These are phyloP conservation scores for Panthera leo DNA, from an alignment of 2,113 vertebrate genomes.

Conservation along the genomic window DNA sequence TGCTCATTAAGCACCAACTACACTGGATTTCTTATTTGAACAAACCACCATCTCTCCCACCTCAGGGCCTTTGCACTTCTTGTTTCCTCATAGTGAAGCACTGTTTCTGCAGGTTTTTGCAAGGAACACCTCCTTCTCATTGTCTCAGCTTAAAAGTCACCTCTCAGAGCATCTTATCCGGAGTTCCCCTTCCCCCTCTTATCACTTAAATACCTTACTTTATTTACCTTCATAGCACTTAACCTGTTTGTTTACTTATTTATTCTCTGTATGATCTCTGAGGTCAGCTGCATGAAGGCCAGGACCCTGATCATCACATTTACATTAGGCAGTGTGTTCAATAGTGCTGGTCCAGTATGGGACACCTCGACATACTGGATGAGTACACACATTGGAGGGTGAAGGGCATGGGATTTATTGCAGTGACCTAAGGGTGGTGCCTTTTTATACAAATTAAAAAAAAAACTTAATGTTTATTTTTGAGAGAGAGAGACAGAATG, in stretches of 20 bases:
- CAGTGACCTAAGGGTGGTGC: neutral
- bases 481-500: too few species aligned
- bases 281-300: neutral
- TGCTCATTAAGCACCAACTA: neutral
- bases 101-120: neutral
- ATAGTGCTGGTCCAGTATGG: fast-evolving
- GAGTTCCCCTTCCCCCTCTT: neutral
- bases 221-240: neutral
- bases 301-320: neutral
- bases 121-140: neutral
- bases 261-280: neutral
- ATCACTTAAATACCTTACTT: fast-evolving
- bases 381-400: neutral
- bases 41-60: neutral
- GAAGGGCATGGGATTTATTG: neutral
- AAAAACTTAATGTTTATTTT: too few species aligned
- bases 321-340: too few species aligned
- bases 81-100: neutral
- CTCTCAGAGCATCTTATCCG: neutral
- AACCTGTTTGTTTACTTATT: neutral
- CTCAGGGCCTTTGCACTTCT: neutral
- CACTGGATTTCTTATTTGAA: neutral
- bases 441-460: neutral
- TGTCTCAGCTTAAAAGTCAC: neutral
- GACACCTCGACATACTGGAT: fast-evolving